phyloP scores from a whole-genome alignment of 37 sponge, comb jelly and placozoan species.

The Ephydatia muelleri region DNA sequence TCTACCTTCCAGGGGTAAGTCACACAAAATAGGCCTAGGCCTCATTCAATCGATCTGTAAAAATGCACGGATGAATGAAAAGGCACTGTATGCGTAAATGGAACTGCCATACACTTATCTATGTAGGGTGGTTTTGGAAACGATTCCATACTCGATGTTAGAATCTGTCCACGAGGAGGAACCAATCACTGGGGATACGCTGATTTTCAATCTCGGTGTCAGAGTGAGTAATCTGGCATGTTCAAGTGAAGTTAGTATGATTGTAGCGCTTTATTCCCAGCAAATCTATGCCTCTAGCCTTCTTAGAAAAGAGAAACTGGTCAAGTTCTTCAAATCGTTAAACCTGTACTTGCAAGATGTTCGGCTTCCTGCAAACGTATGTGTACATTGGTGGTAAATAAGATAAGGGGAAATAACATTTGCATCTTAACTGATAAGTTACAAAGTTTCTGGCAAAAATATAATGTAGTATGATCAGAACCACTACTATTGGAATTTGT shows the following conservation, averaged over 20 bases:
- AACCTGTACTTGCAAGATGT: constrained; percentile 30
- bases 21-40: background rate
- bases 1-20: constrained; percentile 28
- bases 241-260: background rate
- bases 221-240: constrained; percentile 20
- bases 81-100: background rate
- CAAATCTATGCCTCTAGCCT: constrained; percentile 34
- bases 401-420: too few species aligned
- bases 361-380: constrained; percentile 38
- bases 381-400: too few species aligned
- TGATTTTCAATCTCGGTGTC: constrained; percentile 18
- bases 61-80: background rate
- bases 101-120: background rate
- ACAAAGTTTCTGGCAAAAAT: too few species aligned
- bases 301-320: constrained; percentile 36
- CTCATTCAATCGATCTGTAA: background rate
- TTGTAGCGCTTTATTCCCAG: background rate
- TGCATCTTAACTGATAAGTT: too few species aligned
- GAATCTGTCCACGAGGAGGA: constrained; percentile 45
- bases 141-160: constrained; percentile 1
- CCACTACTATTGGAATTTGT: too few species aligned
- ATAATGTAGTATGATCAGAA: too few species aligned
- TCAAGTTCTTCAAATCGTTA: constrained; percentile 30
- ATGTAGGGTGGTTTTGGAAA: constrained; percentile 19
- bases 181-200: constrained; percentile 30